phyloP scores from a whole-genome alignment of 2,113 vertebrate genomes.

The Peromyscus polionotus region DNA sequence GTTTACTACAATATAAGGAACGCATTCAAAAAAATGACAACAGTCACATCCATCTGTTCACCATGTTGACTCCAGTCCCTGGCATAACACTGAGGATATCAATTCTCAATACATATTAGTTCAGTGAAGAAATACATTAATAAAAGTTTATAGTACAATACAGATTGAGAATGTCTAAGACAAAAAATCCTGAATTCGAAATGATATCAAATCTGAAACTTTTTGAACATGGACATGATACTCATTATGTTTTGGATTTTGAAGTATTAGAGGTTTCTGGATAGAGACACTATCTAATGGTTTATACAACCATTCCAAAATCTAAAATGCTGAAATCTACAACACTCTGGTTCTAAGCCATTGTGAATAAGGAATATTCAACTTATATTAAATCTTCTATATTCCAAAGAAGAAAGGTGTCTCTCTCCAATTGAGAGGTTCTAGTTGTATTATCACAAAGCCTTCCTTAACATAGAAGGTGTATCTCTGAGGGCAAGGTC shows the following conservation, averaged over 20 bases:
- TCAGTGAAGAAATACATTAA: conserved; percentile 50
- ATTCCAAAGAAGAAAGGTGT: neutral
- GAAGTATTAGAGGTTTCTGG: neutral
- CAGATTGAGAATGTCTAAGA: neutral
- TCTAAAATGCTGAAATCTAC: neutral
- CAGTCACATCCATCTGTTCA: conserved; percentile 2
- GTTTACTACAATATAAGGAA: neutral
- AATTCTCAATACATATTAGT: neutral
- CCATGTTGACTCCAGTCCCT: neutral
- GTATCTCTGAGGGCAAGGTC: neutral
- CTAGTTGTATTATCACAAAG: conserved; percentile 6
- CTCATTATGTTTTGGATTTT: neutral
- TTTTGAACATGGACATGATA: neutral
- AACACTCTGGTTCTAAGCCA: neutral
- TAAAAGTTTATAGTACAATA: conserved; percentile 41
- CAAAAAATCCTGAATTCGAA: neutral
- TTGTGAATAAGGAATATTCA: neutral
- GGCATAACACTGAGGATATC: neutral
- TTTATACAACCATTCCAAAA: neutral
- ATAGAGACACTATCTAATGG: neutral
- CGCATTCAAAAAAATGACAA: neutral
- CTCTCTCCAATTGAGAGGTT: neutral
- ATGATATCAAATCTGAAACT: neutral
- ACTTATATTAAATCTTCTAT: neutral
- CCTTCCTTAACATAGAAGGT: conserved; percentile 6